These are phyloP conservation scores for Drosophila elegans DNA, from an alignment of 1,140 invertebrate species.

Conservation along the genomic window DNA sequence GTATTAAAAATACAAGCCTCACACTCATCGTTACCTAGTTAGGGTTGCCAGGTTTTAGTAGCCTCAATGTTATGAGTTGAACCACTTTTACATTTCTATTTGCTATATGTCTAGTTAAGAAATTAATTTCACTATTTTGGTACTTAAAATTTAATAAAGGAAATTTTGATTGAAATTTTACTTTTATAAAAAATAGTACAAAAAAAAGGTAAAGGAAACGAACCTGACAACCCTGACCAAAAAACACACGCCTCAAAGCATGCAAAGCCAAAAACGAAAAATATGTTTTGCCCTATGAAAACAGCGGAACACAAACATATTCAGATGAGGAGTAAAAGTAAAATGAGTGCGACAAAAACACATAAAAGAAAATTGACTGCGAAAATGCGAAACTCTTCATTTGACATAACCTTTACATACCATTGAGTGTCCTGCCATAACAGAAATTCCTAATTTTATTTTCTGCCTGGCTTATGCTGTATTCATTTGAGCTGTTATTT, in stretches of 20 bases:
- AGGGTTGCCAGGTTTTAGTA: conserved; percentile 17
- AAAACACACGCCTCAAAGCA: conserved; percentile 23
- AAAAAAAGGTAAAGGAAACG: background rate
- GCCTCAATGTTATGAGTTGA: too few relatives aligned
- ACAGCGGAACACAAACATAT: conserved; percentile 15
- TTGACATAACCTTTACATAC: conserved; percentile 9
- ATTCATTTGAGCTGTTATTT: background rate
- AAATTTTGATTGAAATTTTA: too few relatives aligned
- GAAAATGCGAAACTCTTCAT: conserved; percentile 63
- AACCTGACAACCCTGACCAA: conserved; percentile 19
- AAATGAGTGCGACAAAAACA: conserved; percentile 34
- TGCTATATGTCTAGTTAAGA: too few relatives aligned
- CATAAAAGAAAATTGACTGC: conserved; percentile 80
- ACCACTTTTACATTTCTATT: too few relatives aligned
- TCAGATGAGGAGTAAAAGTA: background rate
- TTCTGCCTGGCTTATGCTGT: conserved; percentile 32
- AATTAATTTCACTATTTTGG: too few relatives aligned
- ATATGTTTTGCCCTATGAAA: conserved; percentile 66
- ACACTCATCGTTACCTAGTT: conserved; percentile 21
- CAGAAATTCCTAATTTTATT: conserved; percentile 19
- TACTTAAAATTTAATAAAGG: too few relatives aligned
- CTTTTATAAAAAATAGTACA: too few relatives aligned
- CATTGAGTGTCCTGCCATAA: conserved; percentile 18
- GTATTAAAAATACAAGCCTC: conserved; percentile 66
- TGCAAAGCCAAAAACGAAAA: conserved; percentile 53